Percentiles rank a stretch among this genome's conserved stretches.
Evolutionary conservation across 2,888 invertebrate genomes (phyloP).

Genomic region (Himalopsyche anomala): DNA sequence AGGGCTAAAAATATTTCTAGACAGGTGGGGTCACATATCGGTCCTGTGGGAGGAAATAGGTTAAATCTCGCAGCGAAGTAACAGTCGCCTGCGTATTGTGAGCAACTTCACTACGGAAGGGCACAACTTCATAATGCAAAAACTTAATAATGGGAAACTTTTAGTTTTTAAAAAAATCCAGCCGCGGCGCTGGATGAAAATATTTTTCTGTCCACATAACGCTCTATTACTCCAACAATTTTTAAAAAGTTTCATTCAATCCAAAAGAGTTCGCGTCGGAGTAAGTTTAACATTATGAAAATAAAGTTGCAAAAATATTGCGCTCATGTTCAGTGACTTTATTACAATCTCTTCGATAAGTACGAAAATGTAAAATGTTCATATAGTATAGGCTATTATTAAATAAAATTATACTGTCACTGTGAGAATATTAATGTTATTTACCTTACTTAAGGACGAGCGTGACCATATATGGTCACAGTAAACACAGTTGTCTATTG

Average conservation of each 20-base stretch:
- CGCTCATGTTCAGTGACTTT: no score
- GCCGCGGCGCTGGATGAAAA: not conserved
- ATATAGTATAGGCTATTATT: no score
- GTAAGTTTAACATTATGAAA: no score
- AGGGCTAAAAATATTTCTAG: slow-evolving; percentile 22
- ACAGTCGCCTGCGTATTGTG: not conserved
- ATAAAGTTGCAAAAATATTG: no score
- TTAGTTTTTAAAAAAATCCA: slow-evolving; percentile 8
- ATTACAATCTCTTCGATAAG: no score
- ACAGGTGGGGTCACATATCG: slow-evolving; percentile 28
- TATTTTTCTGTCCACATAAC: slow-evolving; percentile 34
- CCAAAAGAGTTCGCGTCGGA: no score
- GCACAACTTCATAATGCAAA: slow-evolving; percentile 58
- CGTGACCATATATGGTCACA: no score
- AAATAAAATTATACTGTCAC: no score
- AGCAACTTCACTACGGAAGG: not conserved
- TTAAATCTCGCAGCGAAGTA: not conserved
- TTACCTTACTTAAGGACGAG: no score
- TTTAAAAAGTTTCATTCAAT: slow-evolving; percentile 2
- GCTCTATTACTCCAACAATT: slow-evolving; percentile 18
- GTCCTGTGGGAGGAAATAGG: slow-evolving; percentile 11
- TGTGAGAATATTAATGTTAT: no score
- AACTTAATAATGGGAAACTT: slow-evolving; percentile 59
- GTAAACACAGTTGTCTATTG: no score
- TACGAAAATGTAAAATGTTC: no score